These are phyloP conservation scores for Toxotes chatareus DNA, from an alignment of 2,113 vertebrate genomes.

Conservation along the genomic window DNA sequence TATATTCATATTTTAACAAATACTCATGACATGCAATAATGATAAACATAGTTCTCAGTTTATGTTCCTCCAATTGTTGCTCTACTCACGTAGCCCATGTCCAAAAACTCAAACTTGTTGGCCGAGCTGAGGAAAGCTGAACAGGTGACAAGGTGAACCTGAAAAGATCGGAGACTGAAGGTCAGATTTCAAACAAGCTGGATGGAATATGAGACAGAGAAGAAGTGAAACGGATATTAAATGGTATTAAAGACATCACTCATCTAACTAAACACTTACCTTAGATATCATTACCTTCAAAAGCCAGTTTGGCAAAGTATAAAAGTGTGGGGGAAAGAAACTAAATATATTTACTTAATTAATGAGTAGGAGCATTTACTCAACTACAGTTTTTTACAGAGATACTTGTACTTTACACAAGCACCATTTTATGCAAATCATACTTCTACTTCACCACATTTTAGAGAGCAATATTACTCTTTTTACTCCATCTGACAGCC, in stretches of 20 bases:
- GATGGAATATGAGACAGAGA: background rate
- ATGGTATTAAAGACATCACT: background rate
- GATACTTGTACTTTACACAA: background rate
- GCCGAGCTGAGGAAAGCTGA: constrained; percentile 93
- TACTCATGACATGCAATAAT: background rate
- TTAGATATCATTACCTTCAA: background rate
- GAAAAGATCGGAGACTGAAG: constrained; percentile 25
- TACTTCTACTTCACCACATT: too few relatives aligned
- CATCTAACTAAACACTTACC: background rate
- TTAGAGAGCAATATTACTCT: too few relatives aligned
- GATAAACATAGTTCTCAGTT: background rate
- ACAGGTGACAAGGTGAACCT: constrained; percentile 93
- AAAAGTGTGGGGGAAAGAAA: background rate
- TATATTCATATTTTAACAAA: background rate
- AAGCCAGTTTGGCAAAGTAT: too few relatives aligned
- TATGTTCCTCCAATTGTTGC: background rate
- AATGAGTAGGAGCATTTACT: background rate
- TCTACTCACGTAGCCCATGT: constrained; percentile 93
- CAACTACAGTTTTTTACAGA: background rate
- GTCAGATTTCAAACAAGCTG: constrained; percentile 14
- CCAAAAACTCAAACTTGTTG: constrained; percentile 94
- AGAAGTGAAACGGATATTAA: background rate
- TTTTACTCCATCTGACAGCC: too few relatives aligned
- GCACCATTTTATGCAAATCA: too few relatives aligned
- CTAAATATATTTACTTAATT: background rate